phyloP scores from a whole-genome alignment of 2,888 invertebrate genomes.

The Dysmachus trigonus region DNA sequence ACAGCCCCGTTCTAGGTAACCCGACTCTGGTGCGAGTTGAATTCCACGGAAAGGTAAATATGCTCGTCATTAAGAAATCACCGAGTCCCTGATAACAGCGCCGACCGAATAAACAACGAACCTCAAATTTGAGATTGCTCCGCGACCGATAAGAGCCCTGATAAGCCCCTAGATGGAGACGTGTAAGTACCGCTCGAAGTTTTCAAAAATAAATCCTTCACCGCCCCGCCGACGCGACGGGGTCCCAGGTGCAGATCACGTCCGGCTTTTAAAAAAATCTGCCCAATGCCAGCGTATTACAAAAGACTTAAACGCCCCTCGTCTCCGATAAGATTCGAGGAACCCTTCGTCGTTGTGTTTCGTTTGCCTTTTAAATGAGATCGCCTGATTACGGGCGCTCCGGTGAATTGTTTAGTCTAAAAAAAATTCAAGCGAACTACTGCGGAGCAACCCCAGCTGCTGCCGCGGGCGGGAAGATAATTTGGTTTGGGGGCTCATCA shows the following conservation, averaged over 20 bases:
- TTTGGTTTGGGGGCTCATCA: constrained; percentile 1
- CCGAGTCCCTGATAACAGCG: background rate
- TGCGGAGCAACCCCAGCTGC: background rate
- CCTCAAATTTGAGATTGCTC: constrained; percentile 1
- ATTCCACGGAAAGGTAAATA: background rate
- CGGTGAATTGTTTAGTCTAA: background rate
- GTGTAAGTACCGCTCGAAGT: background rate
- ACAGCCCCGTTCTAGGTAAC: background rate
- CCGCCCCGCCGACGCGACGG: background rate
- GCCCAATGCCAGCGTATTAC: background rate
- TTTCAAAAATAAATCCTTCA: background rate
- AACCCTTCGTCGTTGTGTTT: background rate
- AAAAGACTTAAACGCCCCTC: constrained; percentile 18
- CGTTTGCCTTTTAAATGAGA: constrained; percentile 1
- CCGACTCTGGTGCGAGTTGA: background rate
- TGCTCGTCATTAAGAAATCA: background rate
- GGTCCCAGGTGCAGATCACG: background rate
- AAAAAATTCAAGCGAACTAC: background rate
- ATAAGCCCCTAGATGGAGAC: background rate
- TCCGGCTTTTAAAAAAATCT: background rate
- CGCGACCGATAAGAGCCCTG: background rate
- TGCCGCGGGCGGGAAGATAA: background rate
- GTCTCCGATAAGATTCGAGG: background rate
- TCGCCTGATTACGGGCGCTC: background rate
- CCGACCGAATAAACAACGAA: constrained; percentile 2